Conservation (phyloP, 1,140 invertebrate species). For the Lithobius niger region DNA sequence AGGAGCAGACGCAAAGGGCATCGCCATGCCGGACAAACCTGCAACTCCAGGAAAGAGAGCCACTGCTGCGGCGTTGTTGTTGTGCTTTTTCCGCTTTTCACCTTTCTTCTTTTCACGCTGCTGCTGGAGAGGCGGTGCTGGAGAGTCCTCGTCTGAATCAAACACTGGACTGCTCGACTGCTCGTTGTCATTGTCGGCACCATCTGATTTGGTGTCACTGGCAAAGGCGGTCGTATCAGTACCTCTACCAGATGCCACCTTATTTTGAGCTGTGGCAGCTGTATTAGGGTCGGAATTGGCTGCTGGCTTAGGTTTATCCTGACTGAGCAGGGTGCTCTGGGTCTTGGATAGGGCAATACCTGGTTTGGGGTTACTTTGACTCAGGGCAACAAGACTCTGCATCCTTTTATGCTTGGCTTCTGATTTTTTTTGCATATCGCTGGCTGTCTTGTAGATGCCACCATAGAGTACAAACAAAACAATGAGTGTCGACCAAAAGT, state of each 20-base stretch:
- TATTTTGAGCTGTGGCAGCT: background rate
- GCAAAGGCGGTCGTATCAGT: conserved; percentile 27
- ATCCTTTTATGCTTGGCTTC: conserved; percentile 87
- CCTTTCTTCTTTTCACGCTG: conserved; percentile 21
- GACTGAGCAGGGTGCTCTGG: conserved; percentile 48
- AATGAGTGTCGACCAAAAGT: conserved; percentile 93
- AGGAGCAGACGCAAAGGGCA: conserved; percentile 7
- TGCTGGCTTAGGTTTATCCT: conserved; percentile 48
- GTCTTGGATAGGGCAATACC: conserved; percentile 11
- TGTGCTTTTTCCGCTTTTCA: conserved; percentile 5
- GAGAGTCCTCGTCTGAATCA: conserved; percentile 79
- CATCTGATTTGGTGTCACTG: conserved; percentile 24
- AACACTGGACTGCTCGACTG: conserved; percentile 87
- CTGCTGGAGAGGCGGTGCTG: conserved; percentile 36
- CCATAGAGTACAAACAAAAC: conserved; percentile 89
- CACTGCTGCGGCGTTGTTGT: conserved; percentile 17
- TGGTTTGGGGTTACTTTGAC: conserved; percentile 1
- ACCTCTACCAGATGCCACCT: conserved; percentile 40
- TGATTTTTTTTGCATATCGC: conserved; percentile 95
- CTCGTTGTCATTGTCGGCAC: conserved; percentile 45
- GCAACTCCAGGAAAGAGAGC: conserved; percentile 22
- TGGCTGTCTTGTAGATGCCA: conserved; percentile 96
- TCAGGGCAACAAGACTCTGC: conserved; percentile 77
- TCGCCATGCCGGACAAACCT: conserved; percentile 35
- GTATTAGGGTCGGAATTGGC: conserved; percentile 7